Base-by-base conservation (phyloP, 2,888 invertebrate genomes). In the Drosophila nigricruria region DNA sequence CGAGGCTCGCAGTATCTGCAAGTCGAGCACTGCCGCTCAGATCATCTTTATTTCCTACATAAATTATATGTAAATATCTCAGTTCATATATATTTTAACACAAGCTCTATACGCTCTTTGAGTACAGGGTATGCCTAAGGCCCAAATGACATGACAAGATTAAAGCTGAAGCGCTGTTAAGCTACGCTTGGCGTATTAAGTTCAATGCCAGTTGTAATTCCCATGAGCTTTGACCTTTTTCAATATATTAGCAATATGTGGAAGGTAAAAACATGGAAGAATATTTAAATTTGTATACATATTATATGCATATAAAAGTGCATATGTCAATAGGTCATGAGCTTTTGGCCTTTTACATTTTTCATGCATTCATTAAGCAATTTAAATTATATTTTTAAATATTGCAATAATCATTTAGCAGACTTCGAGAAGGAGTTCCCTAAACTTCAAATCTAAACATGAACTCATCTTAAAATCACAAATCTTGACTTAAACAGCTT, bases 121-220 rank as follows among this genome's bases (percentile, higher is more conserved):
- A 5, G 18, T 50, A 45, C 16, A 53, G 38, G 36, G 57, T 58
- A 66, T 45, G 34, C 5, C 8, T 14, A 10, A 49, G 34, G 32
- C 20, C 6, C 25, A 50, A 56, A 12, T 43, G 38, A 25, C 36
- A 52, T 20, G 30, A 23, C 23, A 36, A n/a, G 20, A 52, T 52
- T 34, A 18, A 49, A 8, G 52, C 50, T 23, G 12, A 23, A 20
- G n/a, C 0, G 16, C 34, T 20, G 2, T 50, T 20, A 16, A 18
- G 12, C 18, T 14, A 32, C 20, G 34, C 34, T 16, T 5, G 52
- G 23, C 18, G 10, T n/a, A 53, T 20, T 52, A 4, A 65, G 23
- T 25, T 52, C 23, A 43, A 30, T 30, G 57, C 25, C 30, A 53
- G 40, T 47, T 40, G 23, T 2, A 34, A 52, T 6, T 34, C 10